Conservation (phyloP, 2,888 invertebrate genomes). For the Metellina segmentata region DNA sequence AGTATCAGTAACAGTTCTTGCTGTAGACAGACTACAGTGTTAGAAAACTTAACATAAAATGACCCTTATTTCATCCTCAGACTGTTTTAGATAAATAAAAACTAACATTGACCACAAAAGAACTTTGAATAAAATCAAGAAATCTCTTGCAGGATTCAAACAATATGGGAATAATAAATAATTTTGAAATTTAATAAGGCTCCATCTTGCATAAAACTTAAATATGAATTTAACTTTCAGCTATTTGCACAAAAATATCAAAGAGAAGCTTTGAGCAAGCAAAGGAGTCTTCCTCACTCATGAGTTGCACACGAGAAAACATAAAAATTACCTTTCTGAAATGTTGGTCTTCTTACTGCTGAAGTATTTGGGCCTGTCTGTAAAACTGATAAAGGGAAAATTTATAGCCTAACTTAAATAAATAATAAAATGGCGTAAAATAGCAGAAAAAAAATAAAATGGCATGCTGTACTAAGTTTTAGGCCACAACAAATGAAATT, state of each 20-base stretch:
- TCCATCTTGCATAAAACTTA: neutral
- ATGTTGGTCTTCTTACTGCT: slow-evolving; percentile 12
- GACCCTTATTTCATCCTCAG: too few relatives aligned
- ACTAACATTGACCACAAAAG: too few relatives aligned
- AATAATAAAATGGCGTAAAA: neutral
- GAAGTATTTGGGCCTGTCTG: slow-evolving; percentile 13
- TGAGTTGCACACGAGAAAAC: slow-evolving; percentile 3
- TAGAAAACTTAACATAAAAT: too few relatives aligned
- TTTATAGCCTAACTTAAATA: slow-evolving; percentile 40
- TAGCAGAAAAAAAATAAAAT: neutral
- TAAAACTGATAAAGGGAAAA: slow-evolving; percentile 42
- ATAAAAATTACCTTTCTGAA: slow-evolving; percentile 28
- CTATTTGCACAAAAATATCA: neutral
- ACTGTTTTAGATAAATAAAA: too few relatives aligned
- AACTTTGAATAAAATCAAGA: too few relatives aligned
- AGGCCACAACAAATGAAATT: too few relatives aligned
- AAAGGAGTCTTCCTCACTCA: neutral
- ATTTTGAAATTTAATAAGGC: too few relatives aligned
- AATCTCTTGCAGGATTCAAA: too few relatives aligned
- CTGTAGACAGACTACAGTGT: too few relatives aligned
- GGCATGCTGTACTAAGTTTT: too few relatives aligned
- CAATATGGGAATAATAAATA: too few relatives aligned
- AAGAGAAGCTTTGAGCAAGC: neutral
- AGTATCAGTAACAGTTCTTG: too few relatives aligned
- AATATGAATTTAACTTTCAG: neutral